These are phyloP conservation scores for Cavia aperea DNA, from an alignment of 2,113 vertebrate genomes.

Conservation along the genomic window DNA sequence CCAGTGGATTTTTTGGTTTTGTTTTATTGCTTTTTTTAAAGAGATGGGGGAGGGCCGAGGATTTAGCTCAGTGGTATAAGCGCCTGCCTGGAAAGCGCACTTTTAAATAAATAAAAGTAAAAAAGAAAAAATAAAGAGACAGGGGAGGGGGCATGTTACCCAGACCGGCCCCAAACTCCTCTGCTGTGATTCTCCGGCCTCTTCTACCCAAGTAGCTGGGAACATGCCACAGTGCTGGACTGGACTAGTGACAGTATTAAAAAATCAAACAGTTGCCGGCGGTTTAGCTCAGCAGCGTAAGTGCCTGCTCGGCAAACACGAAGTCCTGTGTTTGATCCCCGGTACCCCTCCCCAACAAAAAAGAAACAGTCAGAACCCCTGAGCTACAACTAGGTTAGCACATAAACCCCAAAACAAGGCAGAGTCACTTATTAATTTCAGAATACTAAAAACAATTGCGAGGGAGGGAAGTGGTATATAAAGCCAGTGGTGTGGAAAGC, in stretches of 20 bases:
- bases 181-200: neutral
- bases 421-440: conserved; percentile 35
- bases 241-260: neutral
- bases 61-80: too few relatives aligned
- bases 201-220: neutral
- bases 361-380: neutral
- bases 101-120: too few relatives aligned
- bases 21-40: neutral
- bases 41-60: too few relatives aligned
- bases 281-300: too few relatives aligned
- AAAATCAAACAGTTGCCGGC: neutral
- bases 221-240: neutral
- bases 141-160: neutral
- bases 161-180: neutral
- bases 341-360: neutral
- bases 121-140: neutral
- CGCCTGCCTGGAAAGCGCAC: too few relatives aligned
- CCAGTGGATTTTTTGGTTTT: neutral
- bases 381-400: neutral
- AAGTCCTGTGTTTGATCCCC: too few relatives aligned
- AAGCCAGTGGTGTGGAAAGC: neutral
- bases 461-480: neutral
- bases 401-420: conserved; percentile 33
- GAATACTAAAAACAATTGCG: neutral
- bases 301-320: too few relatives aligned